These are phyloP conservation scores for Drosophila santomea DNA, from an alignment of 1,140 invertebrate genomes.

Conservation along the genomic window DNA sequence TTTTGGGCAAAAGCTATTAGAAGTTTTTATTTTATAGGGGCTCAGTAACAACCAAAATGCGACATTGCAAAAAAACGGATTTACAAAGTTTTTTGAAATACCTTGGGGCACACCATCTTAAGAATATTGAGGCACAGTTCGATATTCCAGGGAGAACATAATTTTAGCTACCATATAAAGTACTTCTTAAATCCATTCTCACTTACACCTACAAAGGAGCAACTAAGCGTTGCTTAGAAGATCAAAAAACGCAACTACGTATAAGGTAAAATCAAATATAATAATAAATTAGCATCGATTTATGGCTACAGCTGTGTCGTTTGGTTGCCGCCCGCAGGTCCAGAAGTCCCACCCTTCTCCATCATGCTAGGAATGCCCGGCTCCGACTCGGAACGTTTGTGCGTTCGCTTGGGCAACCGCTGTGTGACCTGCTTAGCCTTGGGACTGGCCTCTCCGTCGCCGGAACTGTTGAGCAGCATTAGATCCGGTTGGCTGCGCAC, in stretches of 20 bases:
- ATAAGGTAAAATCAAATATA: slow-evolving; percentile 31
- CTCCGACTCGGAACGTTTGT: slow-evolving; percentile 85
- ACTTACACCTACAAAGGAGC: slow-evolving; percentile 21
- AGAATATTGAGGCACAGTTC: slow-evolving; percentile 23
- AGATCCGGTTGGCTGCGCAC: slow-evolving; percentile 84
- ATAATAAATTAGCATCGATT: slow-evolving; percentile 51
- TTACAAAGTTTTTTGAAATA: slow-evolving; percentile 10
- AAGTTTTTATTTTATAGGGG: slow-evolving; percentile 13
- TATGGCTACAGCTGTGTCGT: slow-evolving; percentile 49
- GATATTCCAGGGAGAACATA: slow-evolving; percentile 11
- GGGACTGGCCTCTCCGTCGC: slow-evolving; percentile 20
- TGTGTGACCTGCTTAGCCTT: slow-evolving; percentile 42
- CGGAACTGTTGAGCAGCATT: slow-evolving; percentile 54
- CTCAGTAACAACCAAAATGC: slow-evolving; percentile 20
- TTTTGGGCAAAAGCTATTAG: background rate
- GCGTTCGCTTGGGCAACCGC: slow-evolving; percentile 68
- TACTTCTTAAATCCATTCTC: slow-evolving; percentile 20
- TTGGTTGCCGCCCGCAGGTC: slow-evolving; percentile 19
- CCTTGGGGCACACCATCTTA: background rate
- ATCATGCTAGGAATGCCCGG: slow-evolving; percentile 67
- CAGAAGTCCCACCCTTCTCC: slow-evolving; percentile 32
- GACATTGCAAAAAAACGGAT: background rate
- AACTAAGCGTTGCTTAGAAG: slow-evolving; percentile 12
- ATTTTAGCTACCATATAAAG: slow-evolving; percentile 27
- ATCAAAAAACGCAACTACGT: slow-evolving; percentile 36